Conservation (phyloP, 2,797 vertebrate genomes). For the Tadarida brasiliensis region DNA sequence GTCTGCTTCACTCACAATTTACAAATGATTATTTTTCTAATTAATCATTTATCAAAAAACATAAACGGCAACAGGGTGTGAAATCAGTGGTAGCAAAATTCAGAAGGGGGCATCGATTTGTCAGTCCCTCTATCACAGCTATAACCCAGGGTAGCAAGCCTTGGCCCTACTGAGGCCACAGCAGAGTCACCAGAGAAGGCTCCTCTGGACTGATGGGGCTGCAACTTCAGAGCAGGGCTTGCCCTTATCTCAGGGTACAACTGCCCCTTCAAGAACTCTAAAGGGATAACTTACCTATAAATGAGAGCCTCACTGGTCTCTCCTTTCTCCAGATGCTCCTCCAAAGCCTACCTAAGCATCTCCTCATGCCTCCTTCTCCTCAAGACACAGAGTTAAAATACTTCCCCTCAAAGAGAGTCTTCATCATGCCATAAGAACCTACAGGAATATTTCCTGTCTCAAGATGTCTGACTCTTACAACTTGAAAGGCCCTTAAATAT, state of each 20-base stretch:
- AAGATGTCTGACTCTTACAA: not conserved
- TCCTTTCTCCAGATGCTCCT: not conserved
- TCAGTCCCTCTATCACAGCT: constrained; percentile 80
- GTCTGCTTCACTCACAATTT: constrained; percentile 89
- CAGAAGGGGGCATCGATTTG: constrained; percentile 87
- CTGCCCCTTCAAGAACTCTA: not conserved
- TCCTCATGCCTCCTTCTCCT: not conserved
- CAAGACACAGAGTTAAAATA: not conserved
- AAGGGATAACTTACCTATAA: not conserved
- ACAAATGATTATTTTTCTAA: constrained; percentile 91
- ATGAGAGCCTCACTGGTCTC: not conserved
- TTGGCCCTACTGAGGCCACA: not conserved
- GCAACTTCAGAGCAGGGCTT: not conserved
- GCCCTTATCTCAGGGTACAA: not conserved
- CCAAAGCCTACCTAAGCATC: not conserved
- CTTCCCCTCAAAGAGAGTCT: not conserved
- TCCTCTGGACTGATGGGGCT: not conserved
- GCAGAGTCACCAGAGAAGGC: not conserved
- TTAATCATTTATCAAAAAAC: constrained; percentile 92
- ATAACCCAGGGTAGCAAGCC: not conserved
- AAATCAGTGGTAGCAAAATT: constrained; percentile 79
- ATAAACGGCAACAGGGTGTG: constrained; percentile 88
- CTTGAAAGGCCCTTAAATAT: not conserved
- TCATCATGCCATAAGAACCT: not conserved
- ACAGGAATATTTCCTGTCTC: not conserved